Evolutionary conservation across 2,113 vertebrate genomes (phyloP).

Genomic region (Platycercus adscitus): DNA sequence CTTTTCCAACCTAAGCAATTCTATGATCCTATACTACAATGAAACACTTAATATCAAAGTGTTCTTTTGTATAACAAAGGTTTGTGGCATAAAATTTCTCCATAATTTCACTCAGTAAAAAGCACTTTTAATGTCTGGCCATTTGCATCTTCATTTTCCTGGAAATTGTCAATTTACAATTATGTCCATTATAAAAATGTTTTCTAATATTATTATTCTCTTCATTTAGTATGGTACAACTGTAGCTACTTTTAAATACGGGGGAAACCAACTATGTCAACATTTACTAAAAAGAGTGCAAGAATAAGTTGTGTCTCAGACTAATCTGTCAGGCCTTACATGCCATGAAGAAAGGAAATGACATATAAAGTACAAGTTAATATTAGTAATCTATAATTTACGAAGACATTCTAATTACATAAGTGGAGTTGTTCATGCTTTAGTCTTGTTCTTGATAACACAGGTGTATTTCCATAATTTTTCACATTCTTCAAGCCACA

Average conservation of each 20-base stretch:
- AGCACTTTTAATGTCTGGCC: accelerated
- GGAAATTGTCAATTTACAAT: not conserved
- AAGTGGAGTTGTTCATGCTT: not conserved
- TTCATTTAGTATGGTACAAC: not conserved
- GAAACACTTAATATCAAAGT: not conserved
- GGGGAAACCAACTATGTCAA: not conserved
- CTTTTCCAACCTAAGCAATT: not conserved
- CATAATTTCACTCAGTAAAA: not conserved
- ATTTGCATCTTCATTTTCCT: not conserved
- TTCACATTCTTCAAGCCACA: not conserved
- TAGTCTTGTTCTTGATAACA: not conserved
- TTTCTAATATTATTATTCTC: not conserved
- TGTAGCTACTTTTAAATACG: not conserved
- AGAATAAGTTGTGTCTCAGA: not conserved
- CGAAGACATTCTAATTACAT: not conserved
- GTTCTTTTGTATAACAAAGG: accelerated
- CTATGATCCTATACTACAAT: not conserved
- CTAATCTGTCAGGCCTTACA: not conserved
- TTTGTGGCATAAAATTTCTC: not conserved
- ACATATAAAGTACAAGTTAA: not conserved
- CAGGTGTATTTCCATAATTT: not conserved
- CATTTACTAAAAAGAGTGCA: not conserved
- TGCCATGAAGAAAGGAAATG: not conserved
- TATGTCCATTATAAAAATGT: not conserved
- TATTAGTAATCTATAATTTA: not conserved